These are phyloP conservation scores for Caretta caretta DNA, from an alignment of 2,113 vertebrate genomes.

Conservation along the genomic window DNA sequence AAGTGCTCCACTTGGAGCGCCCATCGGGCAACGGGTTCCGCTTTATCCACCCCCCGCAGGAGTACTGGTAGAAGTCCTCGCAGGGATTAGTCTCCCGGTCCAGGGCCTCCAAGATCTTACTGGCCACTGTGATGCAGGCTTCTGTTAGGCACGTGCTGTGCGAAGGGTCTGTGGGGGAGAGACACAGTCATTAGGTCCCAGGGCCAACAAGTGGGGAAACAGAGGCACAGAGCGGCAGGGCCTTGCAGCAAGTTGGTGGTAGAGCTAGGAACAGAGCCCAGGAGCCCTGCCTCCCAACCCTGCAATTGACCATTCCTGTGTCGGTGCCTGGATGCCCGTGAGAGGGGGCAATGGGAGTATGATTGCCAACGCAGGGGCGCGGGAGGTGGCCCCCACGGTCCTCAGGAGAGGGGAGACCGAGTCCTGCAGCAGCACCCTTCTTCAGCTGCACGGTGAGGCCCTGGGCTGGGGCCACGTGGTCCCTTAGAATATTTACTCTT, in stretches of 20 bases:
- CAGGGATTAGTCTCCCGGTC: constrained; percentile 89
- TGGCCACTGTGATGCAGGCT: constrained; percentile 91
- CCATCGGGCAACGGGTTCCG: constrained; percentile 94
- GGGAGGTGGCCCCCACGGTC: not conserved
- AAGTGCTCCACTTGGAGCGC: constrained; percentile 96
- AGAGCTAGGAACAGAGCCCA: not conserved
- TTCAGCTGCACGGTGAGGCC: not conserved
- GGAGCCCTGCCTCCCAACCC: not conserved
- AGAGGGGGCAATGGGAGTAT: not conserved
- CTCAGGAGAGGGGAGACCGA: not conserved
- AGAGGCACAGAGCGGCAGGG: not conserved
- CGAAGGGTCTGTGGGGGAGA: constrained; percentile 81
- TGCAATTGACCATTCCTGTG: not conserved
- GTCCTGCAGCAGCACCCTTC: not conserved
- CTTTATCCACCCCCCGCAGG: constrained; percentile 95
- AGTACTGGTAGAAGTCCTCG: constrained; percentile 97
- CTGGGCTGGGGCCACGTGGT: not conserved
- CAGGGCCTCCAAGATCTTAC: constrained; percentile 94
- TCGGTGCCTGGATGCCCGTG: not conserved
- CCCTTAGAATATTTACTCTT: not conserved
- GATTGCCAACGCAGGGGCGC: not conserved
- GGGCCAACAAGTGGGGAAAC: not conserved
- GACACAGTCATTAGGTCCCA: not conserved
- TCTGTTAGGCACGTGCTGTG: constrained; percentile 90
- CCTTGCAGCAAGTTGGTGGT: not conserved